Percentiles rank a stretch among this genome's conserved stretches.
These are phyloP conservation scores for Drosophila emarginata DNA, from an alignment of 2,888 invertebrate species.

Conservation along the genomic window DNA sequence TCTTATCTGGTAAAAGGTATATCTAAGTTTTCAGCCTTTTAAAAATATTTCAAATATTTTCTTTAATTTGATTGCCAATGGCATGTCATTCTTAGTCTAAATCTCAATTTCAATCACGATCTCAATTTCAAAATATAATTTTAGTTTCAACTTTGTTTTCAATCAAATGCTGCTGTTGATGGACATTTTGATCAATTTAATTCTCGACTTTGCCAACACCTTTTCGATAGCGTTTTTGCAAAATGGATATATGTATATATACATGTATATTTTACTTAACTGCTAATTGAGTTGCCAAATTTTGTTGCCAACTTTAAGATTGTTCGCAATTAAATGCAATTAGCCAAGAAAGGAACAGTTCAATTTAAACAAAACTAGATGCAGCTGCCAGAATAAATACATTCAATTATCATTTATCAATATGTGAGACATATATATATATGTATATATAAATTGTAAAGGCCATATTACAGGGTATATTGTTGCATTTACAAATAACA, in stretches of 20 bases:
- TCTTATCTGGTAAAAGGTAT: neutral
- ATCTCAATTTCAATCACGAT: constrained; percentile 16
- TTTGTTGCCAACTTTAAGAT: constrained; percentile 27
- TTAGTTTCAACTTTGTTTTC: constrained; percentile 49
- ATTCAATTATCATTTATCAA: neutral
- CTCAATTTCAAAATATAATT: constrained; percentile 6
- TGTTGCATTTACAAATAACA: constrained; percentile 23
- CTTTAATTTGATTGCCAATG: constrained; percentile 13
- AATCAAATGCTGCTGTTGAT: constrained; percentile 48
- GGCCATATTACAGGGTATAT: neutral
- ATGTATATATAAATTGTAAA: neutral
- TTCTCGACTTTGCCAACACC: constrained; percentile 3
- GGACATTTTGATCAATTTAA: constrained; percentile 10
- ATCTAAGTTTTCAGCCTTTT: neutral
- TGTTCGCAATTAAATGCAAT: constrained; percentile 64
- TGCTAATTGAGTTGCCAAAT: constrained; percentile 44
- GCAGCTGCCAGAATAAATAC: neutral
- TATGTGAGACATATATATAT: neutral
- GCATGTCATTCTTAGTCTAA: constrained; percentile 29
- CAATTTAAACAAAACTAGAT: constrained; percentile 47
- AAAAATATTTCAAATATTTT: neutral
- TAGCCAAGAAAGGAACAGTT: constrained; percentile 56
- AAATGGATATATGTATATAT: neutral
- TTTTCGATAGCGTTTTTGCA: constrained; percentile 9
- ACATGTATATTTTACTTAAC: too few species aligned